A percentile compares a stretch with the other conserved stretches of the same genome.
Evolutionary conservation across 1,140 invertebrate genomes (phyloP).

Genomic region (Papilio glaucus): DNA sequence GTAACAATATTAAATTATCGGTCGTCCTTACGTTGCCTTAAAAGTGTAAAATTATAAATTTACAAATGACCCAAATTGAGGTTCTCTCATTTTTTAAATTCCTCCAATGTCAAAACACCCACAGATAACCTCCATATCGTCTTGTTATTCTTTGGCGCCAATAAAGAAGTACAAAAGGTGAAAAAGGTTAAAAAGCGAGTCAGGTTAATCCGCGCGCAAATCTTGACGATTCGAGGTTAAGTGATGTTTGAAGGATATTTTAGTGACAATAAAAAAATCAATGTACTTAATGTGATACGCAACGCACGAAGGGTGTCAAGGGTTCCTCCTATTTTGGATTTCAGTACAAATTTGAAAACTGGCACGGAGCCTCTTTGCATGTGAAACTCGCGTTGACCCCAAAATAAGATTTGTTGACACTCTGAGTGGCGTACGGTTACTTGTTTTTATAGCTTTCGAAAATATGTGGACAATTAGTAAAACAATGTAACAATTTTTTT

Average conservation of each 20-base stretch:
- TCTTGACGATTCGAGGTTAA: neutral
- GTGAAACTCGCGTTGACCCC: slow-evolving; percentile 3
- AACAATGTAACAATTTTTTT: neutral
- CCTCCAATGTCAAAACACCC: neutral
- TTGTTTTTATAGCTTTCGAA: neutral
- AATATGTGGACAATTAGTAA: neutral
- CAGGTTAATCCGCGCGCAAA: neutral
- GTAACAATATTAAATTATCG: neutral
- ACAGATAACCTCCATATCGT: neutral
- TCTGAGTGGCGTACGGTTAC: neutral
- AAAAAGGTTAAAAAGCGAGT: slow-evolving; percentile 9
- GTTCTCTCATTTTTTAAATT: neutral
- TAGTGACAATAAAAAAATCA: slow-evolving; percentile 25
- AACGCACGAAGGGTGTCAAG: slow-evolving; percentile 18
- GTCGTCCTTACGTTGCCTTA: slow-evolving; percentile 5
- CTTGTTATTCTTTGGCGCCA: neutral
- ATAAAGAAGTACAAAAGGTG: slow-evolving; percentile 19
- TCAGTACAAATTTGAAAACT: neutral
- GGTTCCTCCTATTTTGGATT: slow-evolving; percentile 23
- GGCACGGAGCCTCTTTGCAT: slow-evolving; percentile 17
- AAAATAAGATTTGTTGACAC: slow-evolving; percentile 17
- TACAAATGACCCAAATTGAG: neutral
- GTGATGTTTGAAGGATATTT: slow-evolving; percentile 12
- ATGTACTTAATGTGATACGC: neutral
- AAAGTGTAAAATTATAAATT: neutral